Base-by-base conservation (phyloP, 2,113 vertebrate species). In the Ciconia maguari region DNA sequence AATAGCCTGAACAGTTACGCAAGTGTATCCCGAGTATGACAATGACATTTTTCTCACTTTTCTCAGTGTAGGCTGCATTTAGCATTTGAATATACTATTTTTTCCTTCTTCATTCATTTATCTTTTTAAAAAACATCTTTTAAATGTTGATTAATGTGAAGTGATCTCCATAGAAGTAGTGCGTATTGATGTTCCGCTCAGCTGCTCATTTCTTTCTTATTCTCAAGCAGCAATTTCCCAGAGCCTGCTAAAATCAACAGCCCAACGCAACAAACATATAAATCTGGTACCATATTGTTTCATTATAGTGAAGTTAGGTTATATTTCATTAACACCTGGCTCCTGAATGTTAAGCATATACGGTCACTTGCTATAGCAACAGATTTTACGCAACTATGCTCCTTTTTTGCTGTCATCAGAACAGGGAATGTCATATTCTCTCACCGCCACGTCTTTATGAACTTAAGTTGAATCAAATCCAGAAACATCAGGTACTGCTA, bases 81-180 rank as follows among this genome's bases (percentile, higher is more conserved):
- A 96, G 85, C 84, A 97, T 94, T 91, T 94, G 78, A 96, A 94
- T 96, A 82, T 64, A 71, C 72, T 71, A 62, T 75, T 89, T 91
- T 94, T 77, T 42, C 65, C n/a, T 44, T 71, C 42, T 96, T 95
- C 89, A 93, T 94, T 97, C 91, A 96, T 94, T 51, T 94, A 81
- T 93, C 89, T 71, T 84, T 87, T 61, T 30, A 16, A 89, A 92
- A 92, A 83, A 54, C 14, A 64, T 83, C 70, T 90, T 92, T 88
- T 83, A 86, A 80, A 70, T 94, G 82, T 87, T 94, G 94, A 96
- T 97, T 92, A 95, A 61, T 88, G 92, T 74, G 61, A 93, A 96
- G 77, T 81, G 54, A 90, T 95, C 89, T 97, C 82, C 38, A 70
- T 25, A 83, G 85, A 95, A 93, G 49, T 66, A 72, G 82, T 77